phyloP scores from a whole-genome alignment of 2,888 invertebrate species.

The Carcina quercana region DNA sequence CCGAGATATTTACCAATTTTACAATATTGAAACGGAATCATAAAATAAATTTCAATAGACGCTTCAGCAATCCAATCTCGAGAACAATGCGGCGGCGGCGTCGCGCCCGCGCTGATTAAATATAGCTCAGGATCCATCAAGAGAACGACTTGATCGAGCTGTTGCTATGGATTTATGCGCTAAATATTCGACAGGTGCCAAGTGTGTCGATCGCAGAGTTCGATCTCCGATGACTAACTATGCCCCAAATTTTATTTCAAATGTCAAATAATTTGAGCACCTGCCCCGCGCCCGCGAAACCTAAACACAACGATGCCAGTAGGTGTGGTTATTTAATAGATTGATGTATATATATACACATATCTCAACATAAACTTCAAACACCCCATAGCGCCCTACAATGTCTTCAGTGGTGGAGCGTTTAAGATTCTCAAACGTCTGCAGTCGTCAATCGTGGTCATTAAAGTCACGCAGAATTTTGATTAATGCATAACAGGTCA shows the following conservation, averaged over 20 bases:
- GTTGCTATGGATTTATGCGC: constrained; percentile 73
- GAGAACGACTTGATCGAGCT: constrained; percentile 55
- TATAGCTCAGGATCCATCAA: constrained; percentile 72
- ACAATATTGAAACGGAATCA: too few species aligned
- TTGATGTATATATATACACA: too few species aligned
- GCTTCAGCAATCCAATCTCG: constrained; percentile 52
- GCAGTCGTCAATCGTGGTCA: constrained; percentile 1
- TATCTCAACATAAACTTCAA: too few species aligned
- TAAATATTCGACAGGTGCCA: constrained; percentile 75
- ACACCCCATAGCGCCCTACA: too few species aligned
- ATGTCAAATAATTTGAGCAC: constrained; percentile 73
- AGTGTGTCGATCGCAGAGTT: constrained; percentile 72
- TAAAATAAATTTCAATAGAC: constrained; percentile 51
- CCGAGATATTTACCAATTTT: too few species aligned
- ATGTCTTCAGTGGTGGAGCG: too few species aligned
- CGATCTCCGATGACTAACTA: constrained; percentile 71
- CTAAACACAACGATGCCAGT: constrained; percentile 1
- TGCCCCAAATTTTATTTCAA: constrained; percentile 71
- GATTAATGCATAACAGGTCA: constrained; percentile 57
- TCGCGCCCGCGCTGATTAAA: constrained; percentile 64
- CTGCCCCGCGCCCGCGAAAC: constrained; percentile 34
- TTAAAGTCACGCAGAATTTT: constrained; percentile 45
- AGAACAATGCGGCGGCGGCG: constrained; percentile 64
- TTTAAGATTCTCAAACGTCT: too few species aligned
- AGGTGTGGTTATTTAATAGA: too few species aligned